A percentile compares a stretch with the other conserved stretches of the same genome.
phyloP scores from a whole-genome alignment of 2,113 vertebrate species.

The Pluvialis apricaria region DNA sequence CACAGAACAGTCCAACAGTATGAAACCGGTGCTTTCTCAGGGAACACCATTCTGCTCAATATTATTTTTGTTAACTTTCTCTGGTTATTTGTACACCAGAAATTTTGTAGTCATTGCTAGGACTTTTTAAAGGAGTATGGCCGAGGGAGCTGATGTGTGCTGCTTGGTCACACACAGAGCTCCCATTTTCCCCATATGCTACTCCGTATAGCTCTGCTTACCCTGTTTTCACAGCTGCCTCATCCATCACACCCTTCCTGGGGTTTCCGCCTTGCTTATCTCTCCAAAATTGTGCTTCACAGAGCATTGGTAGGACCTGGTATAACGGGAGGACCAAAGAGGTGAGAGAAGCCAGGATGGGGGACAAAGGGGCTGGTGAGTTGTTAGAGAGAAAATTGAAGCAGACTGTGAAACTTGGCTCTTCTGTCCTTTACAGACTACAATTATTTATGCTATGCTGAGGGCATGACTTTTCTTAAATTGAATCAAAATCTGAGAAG shows the following conservation, averaged over 20 bases:
- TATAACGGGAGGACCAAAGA: background rate
- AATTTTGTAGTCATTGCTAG: background rate
- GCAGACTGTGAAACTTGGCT: background rate
- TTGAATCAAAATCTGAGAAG: background rate
- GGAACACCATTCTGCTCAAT: background rate
- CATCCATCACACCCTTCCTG: background rate
- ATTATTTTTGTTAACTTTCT: background rate
- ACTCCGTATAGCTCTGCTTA: background rate
- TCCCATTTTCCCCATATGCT: background rate
- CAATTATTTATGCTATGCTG: background rate
- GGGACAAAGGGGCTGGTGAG: background rate
- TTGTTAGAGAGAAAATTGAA: background rate
- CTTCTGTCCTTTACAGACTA: background rate
- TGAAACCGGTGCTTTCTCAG: background rate
- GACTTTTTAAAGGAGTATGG: background rate
- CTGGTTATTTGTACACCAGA: background rate
- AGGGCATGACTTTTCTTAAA: background rate
- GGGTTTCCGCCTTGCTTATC: background rate
- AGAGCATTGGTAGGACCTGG: background rate
- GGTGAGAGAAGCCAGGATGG: background rate
- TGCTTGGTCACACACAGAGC: rapidly evolving
- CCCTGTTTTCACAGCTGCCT: background rate
- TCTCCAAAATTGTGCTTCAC: background rate
- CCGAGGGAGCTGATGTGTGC: background rate
- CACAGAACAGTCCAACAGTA: background rate